Percentiles rank a stretch among this genome's conserved stretches.
phyloP scores from a whole-genome alignment of 2,113 vertebrate genomes.

The Neotoma lepida region DNA sequence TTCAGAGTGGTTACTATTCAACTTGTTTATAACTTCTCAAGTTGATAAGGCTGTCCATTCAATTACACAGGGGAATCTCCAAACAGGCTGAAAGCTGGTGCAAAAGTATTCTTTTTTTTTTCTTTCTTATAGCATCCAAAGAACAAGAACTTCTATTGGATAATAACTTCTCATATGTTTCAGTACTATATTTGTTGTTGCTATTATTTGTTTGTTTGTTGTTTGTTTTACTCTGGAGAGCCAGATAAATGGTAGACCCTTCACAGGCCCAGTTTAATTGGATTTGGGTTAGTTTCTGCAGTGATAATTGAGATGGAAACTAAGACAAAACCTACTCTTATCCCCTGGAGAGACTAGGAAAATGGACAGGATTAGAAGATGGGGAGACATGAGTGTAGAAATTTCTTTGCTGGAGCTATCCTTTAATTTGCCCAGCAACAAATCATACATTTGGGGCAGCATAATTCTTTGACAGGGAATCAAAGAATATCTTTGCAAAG shows the following conservation, averaged over 20 bases:
- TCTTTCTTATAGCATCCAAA: neutral
- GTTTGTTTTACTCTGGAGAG: neutral
- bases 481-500: neutral
- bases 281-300: neutral
- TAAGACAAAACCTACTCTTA: neutral
- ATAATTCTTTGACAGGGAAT: no score
- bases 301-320: neutral
- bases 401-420: neutral
- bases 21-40: neutral
- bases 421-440: neutral
- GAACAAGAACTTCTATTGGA: neutral
- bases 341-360: neutral
- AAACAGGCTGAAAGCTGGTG: neutral
- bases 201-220: no score
- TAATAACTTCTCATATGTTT: neutral
- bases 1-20: neutral
- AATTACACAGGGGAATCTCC: neutral
- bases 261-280: accelerated
- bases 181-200: neutral
- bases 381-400: neutral
- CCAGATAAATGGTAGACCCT: neutral
- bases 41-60: neutral
- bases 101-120: no score
- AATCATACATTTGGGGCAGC: neutral
- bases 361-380: neutral